Percentiles rank a stretch among this genome's conserved stretches.
Conservation (phyloP, 2,797 vertebrate genomes). For the Rhincodon typus region DNA sequence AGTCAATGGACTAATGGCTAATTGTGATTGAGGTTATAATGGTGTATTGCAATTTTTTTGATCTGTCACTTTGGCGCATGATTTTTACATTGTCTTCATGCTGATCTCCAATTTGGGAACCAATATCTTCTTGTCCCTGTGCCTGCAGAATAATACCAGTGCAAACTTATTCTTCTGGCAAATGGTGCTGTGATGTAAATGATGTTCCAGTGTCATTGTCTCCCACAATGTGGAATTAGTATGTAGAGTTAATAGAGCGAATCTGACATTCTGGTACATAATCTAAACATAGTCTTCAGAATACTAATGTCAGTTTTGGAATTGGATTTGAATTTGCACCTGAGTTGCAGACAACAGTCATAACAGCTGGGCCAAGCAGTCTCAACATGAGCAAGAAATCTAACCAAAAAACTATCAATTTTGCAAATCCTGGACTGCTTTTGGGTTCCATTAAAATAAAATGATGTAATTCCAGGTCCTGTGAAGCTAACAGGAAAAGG, state of each 20-base stretch:
- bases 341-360: neutral
- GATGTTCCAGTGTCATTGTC: neutral
- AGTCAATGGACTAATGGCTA: neutral
- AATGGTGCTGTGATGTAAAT: neutral
- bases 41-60: neutral
- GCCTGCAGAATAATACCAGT: neutral
- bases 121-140: neutral
- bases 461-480: slow-evolving; percentile 4
- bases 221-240: neutral
- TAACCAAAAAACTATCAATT: neutral
- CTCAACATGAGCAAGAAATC: neutral
- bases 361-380: neutral
- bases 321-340: neutral
- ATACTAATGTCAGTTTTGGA: neutral
- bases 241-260: neutral
- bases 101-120: neutral
- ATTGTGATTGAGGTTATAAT: neutral
- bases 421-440: neutral
- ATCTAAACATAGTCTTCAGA: neutral
- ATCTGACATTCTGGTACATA: neutral
- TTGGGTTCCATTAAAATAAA: neutral
- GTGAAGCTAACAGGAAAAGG: neutral
- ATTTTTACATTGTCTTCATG: neutral
- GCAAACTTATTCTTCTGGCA: neutral
- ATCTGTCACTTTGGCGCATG: neutral